Evolutionary conservation across 2,888 invertebrate genomes (phyloP), one percentile per base, ranked within the genome.

Genomic region (Thymelicus acteon): DNA sequence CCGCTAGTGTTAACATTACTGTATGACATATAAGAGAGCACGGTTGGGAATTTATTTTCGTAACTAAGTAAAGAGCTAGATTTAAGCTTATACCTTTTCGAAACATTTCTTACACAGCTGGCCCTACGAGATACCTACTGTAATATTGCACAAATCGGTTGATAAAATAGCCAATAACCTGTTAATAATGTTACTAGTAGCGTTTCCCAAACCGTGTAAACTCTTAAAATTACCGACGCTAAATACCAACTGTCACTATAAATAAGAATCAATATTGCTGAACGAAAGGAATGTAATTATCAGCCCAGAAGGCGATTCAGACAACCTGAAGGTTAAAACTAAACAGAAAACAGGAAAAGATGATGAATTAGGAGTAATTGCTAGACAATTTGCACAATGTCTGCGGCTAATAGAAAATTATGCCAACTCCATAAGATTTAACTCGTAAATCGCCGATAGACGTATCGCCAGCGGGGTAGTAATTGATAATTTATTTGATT

Each of bases 401-500:
- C 48, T 47, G 58, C 63, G 49, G 60, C 60, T 65, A 70, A 70
- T 70, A 70, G 70, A 70, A 70, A 65, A 65, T 70, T 70, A 70
- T 70, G 70, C 70, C 64, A 69, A 60, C 64, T 60, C 49, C 7
- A 63, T 24, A 44, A 70, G 70, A 70, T 70, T 64, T 58, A 60
- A 70, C 69, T 70, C 63, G 54, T 70, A 70, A 70, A 70, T 70
- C 40, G 58, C 58, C 63, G 24, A 70, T 47, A 58, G 64, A 64
- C 39, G 49, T 63, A 69, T 64, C 60, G 63, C 63, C 60, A 40
- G 63, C 48, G 58, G 69, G 60, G 49, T 24, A 71, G 73, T 74
- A 75, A 75, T 76, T 71, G 77, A 76, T 79, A 62, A 62, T 57
- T 57, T 57, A 57, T 68, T 67, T 61, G 40, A 67, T 54, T 52